Base-by-base conservation (phyloP, 2,113 vertebrate genomes). In the Tyrannus savana region DNA sequence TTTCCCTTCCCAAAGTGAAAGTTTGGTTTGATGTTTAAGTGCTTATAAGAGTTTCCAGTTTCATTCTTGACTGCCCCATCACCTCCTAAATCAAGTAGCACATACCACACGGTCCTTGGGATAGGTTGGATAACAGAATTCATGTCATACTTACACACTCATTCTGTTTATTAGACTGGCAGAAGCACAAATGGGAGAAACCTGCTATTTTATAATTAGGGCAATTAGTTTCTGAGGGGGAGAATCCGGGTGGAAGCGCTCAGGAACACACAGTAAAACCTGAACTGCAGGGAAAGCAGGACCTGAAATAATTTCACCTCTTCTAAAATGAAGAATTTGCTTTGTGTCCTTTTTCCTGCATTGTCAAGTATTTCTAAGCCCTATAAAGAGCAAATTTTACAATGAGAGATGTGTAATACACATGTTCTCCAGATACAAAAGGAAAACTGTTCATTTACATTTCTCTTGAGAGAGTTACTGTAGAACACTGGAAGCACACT, bases 1-100 rank as follows among this genome's bases (percentile, higher is more conserved):
- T 86, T 92, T 90, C 82, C 50, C 80, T 84, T 84, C 86, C 63
- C 80, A 80, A 81, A 95, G 96, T 77, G 96, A 95, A 96, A 96
- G 95, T 96, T 74, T 63, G 68, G 74, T 90, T 90, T 74, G 33
- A 81, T 72, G 86, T 72, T 86, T 86, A 90, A 90, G 77, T 71
- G 92, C 60, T 49, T 75, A 71, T 56, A 81, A 27, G 53, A 87
- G 17, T 83, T 85, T 47, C 53, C 19, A 62, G 64, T 56, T 90
- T 46, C 80, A 82, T 79, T 93, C 75, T 68, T 46, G 68, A 92
- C 80, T 74, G 85, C 39, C 30, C 35, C 39, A 64, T 86, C 64
- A 59, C 77, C 55, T 56, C 63, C 60, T 78, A 89, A 69, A 95
- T 74, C 60, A 67, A 75, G 39, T 5, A 78, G 42, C 8, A 76